phyloP scores from a whole-genome alignment of 2,888 invertebrate genomes.

The Scaptodrosophila latifasciaeformis region DNA sequence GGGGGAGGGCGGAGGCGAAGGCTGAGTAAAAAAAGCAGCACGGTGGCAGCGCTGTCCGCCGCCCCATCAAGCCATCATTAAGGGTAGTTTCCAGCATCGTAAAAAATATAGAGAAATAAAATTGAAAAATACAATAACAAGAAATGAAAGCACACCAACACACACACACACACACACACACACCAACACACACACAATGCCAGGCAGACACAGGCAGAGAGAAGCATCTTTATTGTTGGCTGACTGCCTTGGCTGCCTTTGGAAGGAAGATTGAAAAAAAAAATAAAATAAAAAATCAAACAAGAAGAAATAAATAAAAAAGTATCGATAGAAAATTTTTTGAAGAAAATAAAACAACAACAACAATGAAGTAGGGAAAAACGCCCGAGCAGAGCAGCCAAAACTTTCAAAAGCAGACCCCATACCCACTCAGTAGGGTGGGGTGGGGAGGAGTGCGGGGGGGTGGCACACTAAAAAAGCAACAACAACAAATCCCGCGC shows the following conservation, averaged over 20 bases:
- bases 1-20: background rate
- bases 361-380: conserved; percentile 7
- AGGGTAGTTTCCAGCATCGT: conserved; percentile 70
- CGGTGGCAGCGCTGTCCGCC: conserved; percentile 16
- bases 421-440: conserved; percentile 25
- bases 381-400: conserved; percentile 3
- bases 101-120: conserved; percentile 71
- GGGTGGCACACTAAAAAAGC: background rate
- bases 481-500: conserved; percentile 10
- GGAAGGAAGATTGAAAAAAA: too few relatives aligned
- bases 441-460: background rate
- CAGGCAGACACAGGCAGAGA: background rate
- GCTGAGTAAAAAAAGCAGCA: background rate
- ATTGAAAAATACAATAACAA: conserved; percentile 47
- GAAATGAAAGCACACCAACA: background rate
- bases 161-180: too few relatives aligned
- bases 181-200: too few relatives aligned
- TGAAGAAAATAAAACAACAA: conserved; percentile 28
- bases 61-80: conserved; percentile 55
- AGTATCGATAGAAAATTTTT: conserved; percentile 57
- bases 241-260: background rate
- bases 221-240: too few relatives aligned
- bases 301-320: conserved; percentile 56
- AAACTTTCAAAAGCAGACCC: conserved; percentile 2
- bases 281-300: conserved; percentile 13